Conservation (phyloP, 1,140 invertebrate species). For the Stegodyphus mimosarum region DNA sequence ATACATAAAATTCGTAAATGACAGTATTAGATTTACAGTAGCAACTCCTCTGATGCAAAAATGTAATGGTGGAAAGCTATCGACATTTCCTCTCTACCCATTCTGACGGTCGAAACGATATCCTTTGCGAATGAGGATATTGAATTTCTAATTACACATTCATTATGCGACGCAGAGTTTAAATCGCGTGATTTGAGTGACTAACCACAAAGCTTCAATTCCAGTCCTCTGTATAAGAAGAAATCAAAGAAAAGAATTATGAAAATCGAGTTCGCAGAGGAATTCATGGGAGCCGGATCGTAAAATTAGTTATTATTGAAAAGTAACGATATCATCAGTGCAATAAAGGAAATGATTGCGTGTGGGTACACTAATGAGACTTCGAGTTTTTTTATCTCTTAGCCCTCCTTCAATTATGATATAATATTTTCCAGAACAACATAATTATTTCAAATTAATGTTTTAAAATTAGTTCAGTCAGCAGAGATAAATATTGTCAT, state of each 20-base stretch:
- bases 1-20: too few relatives aligned
- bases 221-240: slow-evolving; percentile 14
- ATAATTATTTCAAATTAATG: too few relatives aligned
- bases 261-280: slow-evolving; percentile 6
- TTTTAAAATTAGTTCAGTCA: too few relatives aligned
- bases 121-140: slow-evolving; percentile 35
- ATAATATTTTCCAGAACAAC: too few relatives aligned
- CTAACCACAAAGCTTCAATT: slow-evolving; percentile 30
- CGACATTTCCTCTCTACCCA: slow-evolving; percentile 15
- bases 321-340: slow-evolving; percentile 17
- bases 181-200: slow-evolving; percentile 32
- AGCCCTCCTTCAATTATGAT: too few relatives aligned
- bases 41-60: too few relatives aligned
- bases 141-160: slow-evolving; percentile 46
- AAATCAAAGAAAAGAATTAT: slow-evolving; percentile 7
- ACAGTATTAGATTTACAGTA: too few relatives aligned
- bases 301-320: slow-evolving; percentile 29
- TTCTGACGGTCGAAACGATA: slow-evolving; percentile 16
- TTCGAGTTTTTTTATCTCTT: not conserved
- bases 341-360: slow-evolving; percentile 9
- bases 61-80: not conserved
- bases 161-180: slow-evolving; percentile 24
- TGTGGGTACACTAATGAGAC: not conserved
- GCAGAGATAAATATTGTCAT: too few relatives aligned
- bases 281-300: slow-evolving; percentile 18